Conservation (phyloP, 2,888 invertebrate genomes). For the Campoplex capitator region DNA sequence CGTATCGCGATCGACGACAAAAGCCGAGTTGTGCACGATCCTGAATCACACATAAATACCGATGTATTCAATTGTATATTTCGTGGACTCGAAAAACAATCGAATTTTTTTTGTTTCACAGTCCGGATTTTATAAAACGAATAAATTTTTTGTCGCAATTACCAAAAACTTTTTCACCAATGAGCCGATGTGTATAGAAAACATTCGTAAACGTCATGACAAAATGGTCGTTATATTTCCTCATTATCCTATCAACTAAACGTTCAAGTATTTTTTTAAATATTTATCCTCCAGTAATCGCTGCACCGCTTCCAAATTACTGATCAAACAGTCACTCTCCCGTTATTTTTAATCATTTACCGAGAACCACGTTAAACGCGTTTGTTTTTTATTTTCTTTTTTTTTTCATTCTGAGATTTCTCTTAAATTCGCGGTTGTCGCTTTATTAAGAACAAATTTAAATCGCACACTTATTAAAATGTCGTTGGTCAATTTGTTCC, state of each 20-base stretch:
- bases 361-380: not conserved
- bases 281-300: not conserved
- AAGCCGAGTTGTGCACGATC: no score
- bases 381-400: no score
- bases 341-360: not conserved
- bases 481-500: constrained; percentile 20
- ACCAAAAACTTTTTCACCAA: not conserved
- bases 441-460: constrained; percentile 1
- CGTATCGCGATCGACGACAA: no score
- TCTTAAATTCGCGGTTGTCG: not conserved
- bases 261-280: not conserved
- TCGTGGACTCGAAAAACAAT: not conserved
- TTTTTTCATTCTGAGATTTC: not conserved
- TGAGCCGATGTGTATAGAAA: not conserved
- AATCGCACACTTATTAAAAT: constrained; percentile 16
- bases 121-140: not conserved
- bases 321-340: not conserved
- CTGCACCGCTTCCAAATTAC: no score
- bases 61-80: not conserved
- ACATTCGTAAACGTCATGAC: not conserved
- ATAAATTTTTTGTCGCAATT: not conserved
- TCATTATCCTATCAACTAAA: not conserved
- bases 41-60: no score
- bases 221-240: not conserved
- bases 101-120: not conserved